Percentiles rank a stretch among this genome's conserved stretches.
These are phyloP conservation scores for Xiphorhynchus erythropygius DNA, from an alignment of 2,797 vertebrate species.

Conservation along the genomic window DNA sequence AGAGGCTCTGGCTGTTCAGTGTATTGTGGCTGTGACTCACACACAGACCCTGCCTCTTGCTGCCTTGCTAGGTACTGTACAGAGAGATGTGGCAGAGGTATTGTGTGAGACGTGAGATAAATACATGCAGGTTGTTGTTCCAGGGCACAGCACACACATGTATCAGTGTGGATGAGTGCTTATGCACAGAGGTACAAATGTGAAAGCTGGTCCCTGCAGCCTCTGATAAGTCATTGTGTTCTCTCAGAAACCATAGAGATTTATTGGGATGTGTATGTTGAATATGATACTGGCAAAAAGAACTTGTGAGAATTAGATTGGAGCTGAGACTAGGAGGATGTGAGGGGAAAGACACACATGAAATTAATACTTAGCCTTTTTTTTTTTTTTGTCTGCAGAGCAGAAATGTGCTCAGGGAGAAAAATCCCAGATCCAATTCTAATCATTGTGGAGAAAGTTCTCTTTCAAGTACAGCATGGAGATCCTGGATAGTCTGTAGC, in stretches of 20 bases:
- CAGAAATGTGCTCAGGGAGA: neutral
- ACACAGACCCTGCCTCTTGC: neutral
- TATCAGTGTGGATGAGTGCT: neutral
- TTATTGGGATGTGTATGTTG: neutral
- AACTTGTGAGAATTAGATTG: neutral
- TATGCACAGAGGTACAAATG: neutral
- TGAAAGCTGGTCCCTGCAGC: neutral
- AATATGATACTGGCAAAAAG: neutral
- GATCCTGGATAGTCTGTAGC: neutral
- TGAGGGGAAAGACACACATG: neutral
- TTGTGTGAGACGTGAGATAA: neutral
- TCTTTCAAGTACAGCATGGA: neutral
- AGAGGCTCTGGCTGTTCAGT: neutral
- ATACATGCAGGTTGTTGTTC: neutral
- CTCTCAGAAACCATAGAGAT: neutral
- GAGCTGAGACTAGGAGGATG: neutral
- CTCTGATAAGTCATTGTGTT: neutral
- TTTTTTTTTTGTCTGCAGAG: neutral
- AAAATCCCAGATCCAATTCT: neutral
- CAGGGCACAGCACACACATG: neutral
- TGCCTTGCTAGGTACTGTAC: neutral
- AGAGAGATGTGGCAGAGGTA: neutral
- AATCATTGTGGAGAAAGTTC: neutral
- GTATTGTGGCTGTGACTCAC: conserved; percentile 51
- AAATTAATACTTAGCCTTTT: neutral